Base-by-base conservation (phyloP, 2,888 invertebrate species). In the Lepidonotus clava region DNA sequence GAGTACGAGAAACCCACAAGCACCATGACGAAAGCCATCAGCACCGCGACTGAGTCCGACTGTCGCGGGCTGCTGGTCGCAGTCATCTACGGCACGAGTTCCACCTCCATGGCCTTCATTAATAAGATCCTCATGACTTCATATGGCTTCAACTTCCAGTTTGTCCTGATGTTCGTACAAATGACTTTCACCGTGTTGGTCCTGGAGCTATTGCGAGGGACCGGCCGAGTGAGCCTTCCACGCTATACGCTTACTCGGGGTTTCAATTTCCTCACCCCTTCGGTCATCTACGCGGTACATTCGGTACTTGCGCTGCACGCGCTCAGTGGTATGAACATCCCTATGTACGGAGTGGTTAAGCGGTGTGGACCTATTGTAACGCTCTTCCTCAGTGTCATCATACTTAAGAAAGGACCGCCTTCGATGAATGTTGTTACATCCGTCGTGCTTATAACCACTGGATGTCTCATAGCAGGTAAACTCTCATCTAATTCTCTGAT, bases 291-390 rank as follows among this genome's bases (percentile, higher is more conserved):
- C 91, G 94, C 94, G 0, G 87, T 95, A 0, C 94, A 95, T 88
- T 93, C 95, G 53, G 93, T 95, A 77, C 91, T 95, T 51, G 94
- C 95, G 11, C 93, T 95, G 51, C 93, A 93, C 87, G 95, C 95
- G 0, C 92, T 95, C 38, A 94, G 94, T 88, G 95, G 95, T 83
- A 95, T 95, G 94, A 95, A 95, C 87, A 94, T 95, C 89, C 95
- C 95, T 0, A 94, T 95, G 93, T 95, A 95, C 90, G 95, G 95
- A 0, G 94, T 95, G 2, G 89, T 95, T 38, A 95, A 95, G 90
- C 92, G 95, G 83, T 95, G 94, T 89, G 93, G 93, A 2, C 95
- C 95, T 0, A 88, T 95, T 1, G 93, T 94, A 4, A 95, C 94
- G 46, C 90, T 95, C 86, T 53, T 94, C 28, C 89, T 95, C 51